Conservation (phyloP, 2,888 invertebrate species). For the Tenodera sinensis region DNA sequence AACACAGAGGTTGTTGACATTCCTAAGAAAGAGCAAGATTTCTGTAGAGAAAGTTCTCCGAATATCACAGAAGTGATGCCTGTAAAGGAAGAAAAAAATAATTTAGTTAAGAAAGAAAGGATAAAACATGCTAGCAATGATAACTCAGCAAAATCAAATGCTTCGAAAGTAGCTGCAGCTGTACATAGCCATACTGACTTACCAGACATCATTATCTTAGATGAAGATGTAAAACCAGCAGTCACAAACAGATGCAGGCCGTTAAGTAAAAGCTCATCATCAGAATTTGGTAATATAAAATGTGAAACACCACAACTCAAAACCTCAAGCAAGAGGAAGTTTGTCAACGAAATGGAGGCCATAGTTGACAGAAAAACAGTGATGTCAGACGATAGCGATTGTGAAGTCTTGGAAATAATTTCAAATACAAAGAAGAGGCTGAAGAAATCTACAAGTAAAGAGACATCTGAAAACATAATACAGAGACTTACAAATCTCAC, state of each 20-base stretch:
- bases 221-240: not conserved
- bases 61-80: not conserved
- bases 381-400: not conserved
- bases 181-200: not conserved
- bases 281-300: not conserved
- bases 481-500: not conserved
- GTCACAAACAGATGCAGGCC: not conserved
- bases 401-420: not conserved
- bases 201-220: not conserved
- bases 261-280: not conserved
- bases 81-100: conserved; percentile 42
- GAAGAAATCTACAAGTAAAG: not conserved
- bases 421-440: not conserved
- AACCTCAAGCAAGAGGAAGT: not conserved
- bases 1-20: not conserved
- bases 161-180: not conserved
- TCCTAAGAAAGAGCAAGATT: not conserved
- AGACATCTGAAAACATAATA: not conserved
- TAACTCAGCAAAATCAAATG: no score
- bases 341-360: not conserved
- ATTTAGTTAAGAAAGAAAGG: not conserved
- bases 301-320: not conserved
- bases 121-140: conserved; percentile 25
- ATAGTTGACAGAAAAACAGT: not conserved
- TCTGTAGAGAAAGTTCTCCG: not conserved